Conservation (phyloP, 2,113 vertebrate genomes). For the Hemicordylus capensis region DNA sequence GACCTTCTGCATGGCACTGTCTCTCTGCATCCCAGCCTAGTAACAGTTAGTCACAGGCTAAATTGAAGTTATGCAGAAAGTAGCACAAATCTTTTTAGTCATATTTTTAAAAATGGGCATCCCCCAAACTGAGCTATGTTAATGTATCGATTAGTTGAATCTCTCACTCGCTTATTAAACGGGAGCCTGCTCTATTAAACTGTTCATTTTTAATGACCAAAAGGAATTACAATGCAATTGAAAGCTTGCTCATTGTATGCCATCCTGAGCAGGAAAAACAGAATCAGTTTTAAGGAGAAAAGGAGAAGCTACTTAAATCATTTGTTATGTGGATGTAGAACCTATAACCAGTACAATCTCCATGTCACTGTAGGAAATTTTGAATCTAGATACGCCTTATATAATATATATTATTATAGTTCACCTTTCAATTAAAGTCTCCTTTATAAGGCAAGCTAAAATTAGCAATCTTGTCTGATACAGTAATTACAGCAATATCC, state of each 20-base stretch:
- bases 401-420: conserved; percentile 50
- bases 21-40: neutral
- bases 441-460: conserved; percentile 56
- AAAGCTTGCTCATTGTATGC: neutral
- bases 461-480: conserved; percentile 57
- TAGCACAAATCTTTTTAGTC: neutral
- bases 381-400: conserved; percentile 34
- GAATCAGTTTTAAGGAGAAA: conserved; percentile 28
- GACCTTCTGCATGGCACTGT: neutral
- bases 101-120: neutral
- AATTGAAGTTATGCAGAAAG: neutral
- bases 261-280: neutral
- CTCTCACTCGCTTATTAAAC: neutral
- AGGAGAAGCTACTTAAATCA: conserved; percentile 38
- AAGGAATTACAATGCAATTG: neutral
- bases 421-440: conserved; percentile 54
- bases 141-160: neutral
- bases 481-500: conserved; percentile 58
- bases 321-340: conserved; percentile 8
- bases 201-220: conserved; percentile 12
- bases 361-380: conserved; percentile 12
- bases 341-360: conserved; percentile 28
- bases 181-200: rapidly evolving
- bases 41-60: neutral
- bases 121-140: neutral